Evolutionary conservation across 2,113 vertebrate genomes (phyloP).

Genomic region (Eonycteris spelaea): DNA sequence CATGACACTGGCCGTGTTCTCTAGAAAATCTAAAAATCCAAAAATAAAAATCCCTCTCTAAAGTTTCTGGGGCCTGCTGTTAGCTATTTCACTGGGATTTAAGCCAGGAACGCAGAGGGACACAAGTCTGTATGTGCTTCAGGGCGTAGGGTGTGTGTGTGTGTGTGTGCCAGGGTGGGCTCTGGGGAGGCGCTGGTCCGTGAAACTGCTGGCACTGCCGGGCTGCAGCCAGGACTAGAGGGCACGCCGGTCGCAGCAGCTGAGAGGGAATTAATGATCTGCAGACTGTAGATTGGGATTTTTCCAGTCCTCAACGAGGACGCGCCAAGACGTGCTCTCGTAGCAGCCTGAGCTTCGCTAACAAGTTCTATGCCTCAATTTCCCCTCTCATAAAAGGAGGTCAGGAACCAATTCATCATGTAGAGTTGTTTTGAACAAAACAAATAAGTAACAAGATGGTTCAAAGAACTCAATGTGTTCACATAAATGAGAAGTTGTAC

Average conservation of each 20-base stretch:
- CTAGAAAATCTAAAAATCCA: background rate
- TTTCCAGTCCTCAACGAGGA: background rate
- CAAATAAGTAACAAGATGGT: background rate
- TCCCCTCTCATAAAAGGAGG: background rate
- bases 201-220: background rate
- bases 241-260: background rate
- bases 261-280: background rate
- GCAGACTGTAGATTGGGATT: background rate
- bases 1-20: background rate
- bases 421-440: background rate
- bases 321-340: background rate
- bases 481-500: background rate
- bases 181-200: background rate
- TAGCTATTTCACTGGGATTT: background rate
- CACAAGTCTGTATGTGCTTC: background rate
- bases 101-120: background rate
- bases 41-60: background rate
- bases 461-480: background rate
- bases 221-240: background rate
- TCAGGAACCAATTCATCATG: background rate
- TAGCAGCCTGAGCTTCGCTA: background rate
- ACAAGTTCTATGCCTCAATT: background rate
- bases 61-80: background rate
- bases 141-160: background rate
- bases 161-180: background rate